phyloP scores from a whole-genome alignment of 2,113 vertebrate genomes.

The Labeo catla region DNA sequence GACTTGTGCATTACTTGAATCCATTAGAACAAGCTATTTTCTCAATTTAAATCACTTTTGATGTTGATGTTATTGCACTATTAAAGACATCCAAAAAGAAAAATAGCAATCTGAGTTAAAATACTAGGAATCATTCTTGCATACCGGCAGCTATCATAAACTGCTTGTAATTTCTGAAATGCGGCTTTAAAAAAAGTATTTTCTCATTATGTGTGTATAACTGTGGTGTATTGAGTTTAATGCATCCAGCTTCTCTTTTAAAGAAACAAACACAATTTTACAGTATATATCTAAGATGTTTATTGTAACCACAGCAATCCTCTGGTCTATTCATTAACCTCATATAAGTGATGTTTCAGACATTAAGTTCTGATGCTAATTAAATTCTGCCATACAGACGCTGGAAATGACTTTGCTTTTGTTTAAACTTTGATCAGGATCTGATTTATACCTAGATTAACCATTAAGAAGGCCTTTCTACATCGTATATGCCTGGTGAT shows the following conservation, averaged over 20 bases:
- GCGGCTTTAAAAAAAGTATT: neutral
- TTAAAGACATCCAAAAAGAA: neutral
- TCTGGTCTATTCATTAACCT: neutral
- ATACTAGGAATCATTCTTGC: neutral
- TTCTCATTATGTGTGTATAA: neutral
- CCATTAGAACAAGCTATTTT: neutral
- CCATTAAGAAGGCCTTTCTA: neutral
- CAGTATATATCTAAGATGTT: neutral
- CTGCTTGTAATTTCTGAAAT: neutral
- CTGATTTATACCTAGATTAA: neutral
- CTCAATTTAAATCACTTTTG: neutral
- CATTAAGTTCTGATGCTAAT: neutral
- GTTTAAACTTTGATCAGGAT: neutral
- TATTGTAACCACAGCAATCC: neutral
- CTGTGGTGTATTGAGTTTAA: neutral
- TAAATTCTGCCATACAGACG: neutral
- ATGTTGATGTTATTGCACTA: neutral
- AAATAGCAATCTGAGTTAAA: neutral
- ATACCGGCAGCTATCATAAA: neutral
- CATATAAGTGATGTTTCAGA: neutral
- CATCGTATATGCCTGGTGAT: constrained; percentile 8
- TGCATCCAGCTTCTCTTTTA: neutral
- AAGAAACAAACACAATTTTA: neutral
- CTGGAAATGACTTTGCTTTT: neutral
- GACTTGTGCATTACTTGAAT: constrained; percentile 9